A percentile compares a stretch with the other conserved stretches of the same genome.
These are phyloP conservation scores for Caenorhabditis latens DNA, from an alignment of 1,140 invertebrate species.

Conservation along the genomic window DNA sequence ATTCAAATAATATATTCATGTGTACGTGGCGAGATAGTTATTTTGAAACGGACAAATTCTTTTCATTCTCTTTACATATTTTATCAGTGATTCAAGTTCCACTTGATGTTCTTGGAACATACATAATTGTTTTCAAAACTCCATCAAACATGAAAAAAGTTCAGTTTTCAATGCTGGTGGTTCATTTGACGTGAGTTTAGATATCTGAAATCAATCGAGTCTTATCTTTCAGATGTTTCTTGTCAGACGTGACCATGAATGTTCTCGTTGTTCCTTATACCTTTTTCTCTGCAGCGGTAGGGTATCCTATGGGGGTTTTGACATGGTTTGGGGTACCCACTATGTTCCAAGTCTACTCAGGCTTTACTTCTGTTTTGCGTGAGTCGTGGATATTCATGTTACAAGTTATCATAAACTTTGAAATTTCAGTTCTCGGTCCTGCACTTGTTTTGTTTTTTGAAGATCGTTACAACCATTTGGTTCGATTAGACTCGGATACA, in stretches of 20 bases:
- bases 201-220: not conserved
- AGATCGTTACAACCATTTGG: not conserved
- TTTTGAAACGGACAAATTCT: not conserved
- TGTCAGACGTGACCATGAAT: not conserved
- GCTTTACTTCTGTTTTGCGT: not conserved
- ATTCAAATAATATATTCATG: not conserved
- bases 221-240: not conserved
- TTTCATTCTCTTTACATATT: not conserved
- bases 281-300: not conserved
- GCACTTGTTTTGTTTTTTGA: conserved; percentile 1
- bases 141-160: not conserved
- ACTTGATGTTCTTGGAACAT: not conserved
- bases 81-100: not conserved
- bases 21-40: not conserved
- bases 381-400: not conserved
- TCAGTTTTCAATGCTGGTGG: not conserved
- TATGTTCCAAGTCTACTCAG: not conserved
- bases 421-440: not conserved
- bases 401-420: not conserved
- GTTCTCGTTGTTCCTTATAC: not conserved
- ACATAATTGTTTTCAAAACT: not conserved
- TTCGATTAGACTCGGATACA: not conserved
- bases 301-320: not conserved
- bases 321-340: not conserved
- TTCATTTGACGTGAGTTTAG: not conserved